Percentiles rank a stretch among this genome's conserved stretches.
These are phyloP conservation scores for Carassius auratus DNA, from an alignment of 2,113 vertebrate species.

Conservation along the genomic window DNA sequence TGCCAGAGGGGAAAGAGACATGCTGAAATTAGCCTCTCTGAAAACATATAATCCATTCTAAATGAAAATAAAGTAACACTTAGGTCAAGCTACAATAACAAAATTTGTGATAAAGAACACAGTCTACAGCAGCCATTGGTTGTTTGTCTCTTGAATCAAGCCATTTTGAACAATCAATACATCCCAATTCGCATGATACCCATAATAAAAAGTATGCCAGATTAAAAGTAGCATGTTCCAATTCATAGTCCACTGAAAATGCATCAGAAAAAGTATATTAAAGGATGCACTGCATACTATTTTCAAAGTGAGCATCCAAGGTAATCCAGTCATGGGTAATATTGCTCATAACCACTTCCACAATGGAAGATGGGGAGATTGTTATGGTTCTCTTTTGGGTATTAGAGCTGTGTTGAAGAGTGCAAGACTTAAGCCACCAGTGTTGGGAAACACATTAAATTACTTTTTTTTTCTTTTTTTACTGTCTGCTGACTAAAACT, in stretches of 20 bases:
- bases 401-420: neutral
- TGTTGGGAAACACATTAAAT: neutral
- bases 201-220: neutral
- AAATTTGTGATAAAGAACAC: neutral
- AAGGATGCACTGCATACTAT: neutral
- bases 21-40: conserved; percentile 30
- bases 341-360: conserved; percentile 20
- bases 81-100: conserved; percentile 29
- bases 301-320: neutral
- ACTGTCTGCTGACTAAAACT: neutral
- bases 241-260: neutral
- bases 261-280: neutral
- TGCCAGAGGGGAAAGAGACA: conserved; percentile 2
- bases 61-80: conserved; percentile 14
- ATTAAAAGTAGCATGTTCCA: neutral
- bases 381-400: neutral
- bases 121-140: neutral
- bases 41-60: conserved; percentile 16
- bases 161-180: neutral
- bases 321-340: neutral
- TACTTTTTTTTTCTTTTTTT: neutral
- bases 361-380: neutral
- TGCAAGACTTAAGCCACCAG: neutral
- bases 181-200: neutral
- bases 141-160: neutral